Evolutionary conservation across 2,113 vertebrate species (phyloP).

Genomic region (Isichthys henryi): DNA sequence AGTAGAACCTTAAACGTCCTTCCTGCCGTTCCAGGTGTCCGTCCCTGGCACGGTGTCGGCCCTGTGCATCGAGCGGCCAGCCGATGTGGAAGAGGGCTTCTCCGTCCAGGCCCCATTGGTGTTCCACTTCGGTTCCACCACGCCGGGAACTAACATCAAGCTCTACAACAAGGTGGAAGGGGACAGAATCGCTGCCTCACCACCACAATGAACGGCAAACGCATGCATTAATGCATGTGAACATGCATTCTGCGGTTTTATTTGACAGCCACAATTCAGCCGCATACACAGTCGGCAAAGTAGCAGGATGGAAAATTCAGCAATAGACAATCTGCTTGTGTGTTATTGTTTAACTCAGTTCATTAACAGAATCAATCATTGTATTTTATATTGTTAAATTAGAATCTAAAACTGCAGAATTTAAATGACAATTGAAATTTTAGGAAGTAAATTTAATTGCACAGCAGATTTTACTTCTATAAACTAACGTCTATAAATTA

Average conservation of each 20-base stretch:
- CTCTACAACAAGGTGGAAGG: conserved; percentile 89
- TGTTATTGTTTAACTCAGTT: not conserved
- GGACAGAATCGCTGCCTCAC: not conserved
- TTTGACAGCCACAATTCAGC: not conserved
- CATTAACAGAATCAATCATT: not conserved
- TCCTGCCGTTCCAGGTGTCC: conserved; percentile 60
- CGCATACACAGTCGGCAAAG: not conserved
- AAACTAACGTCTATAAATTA: not conserved
- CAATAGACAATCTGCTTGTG: not conserved
- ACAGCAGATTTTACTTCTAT: not conserved
- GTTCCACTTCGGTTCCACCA: conserved; percentile 95
- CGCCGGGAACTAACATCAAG: conserved; percentile 95
- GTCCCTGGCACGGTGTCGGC: conserved; percentile 91
- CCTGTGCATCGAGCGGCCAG: conserved; percentile 88
- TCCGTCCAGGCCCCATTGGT: conserved; percentile 94
- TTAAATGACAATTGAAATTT: not conserved
- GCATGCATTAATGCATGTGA: too few species aligned
- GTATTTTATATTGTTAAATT: not conserved
- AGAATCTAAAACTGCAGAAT: not conserved
- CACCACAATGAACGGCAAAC: not conserved
- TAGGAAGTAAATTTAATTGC: not conserved
- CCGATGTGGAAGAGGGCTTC: conserved; percentile 93
- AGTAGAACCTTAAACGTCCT: not conserved
- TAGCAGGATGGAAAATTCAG: not conserved
- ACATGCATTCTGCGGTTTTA: not conserved